Percentiles rank a stretch among this genome's conserved stretches.
Evolutionary conservation across 1,140 invertebrate genomes (phyloP).

Genomic region (Microplitis mediator): DNA sequence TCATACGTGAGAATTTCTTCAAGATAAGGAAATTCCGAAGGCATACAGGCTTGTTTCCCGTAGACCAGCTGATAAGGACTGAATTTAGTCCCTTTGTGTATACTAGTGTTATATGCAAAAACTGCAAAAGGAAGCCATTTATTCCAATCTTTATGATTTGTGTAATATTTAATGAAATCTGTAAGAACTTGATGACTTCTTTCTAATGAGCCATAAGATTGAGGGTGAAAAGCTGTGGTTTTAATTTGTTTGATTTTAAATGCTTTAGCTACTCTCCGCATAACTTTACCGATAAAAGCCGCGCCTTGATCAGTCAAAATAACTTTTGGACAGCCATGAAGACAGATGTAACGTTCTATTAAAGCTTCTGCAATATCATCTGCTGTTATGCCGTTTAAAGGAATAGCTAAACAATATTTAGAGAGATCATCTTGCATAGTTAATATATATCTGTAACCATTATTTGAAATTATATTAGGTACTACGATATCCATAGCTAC

Average conservation of each 20-base stretch:
- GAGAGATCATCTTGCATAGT: conserved; percentile 43
- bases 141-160: conserved; percentile 47
- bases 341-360: conserved; percentile 31
- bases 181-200: conserved; percentile 34
- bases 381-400: conserved; percentile 33
- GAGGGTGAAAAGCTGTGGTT: conserved; percentile 36
- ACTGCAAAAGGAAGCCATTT: conserved; percentile 35
- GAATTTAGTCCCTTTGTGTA: too few species aligned
- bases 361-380: conserved; percentile 34
- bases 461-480: conserved; percentile 15
- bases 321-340: conserved; percentile 36
- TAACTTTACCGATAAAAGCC: conserved; percentile 34
- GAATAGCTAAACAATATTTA: conserved; percentile 37
- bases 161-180: conserved; percentile 39
- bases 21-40: too few species aligned
- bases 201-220: conserved; percentile 39
- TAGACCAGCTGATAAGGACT: too few species aligned
- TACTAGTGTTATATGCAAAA: too few species aligned
- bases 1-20: too few species aligned
- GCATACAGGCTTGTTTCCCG: too few species aligned
- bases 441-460: conserved; percentile 26
- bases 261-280: conserved; percentile 36
- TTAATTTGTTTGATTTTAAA: conserved; percentile 35
- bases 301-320: conserved; percentile 44
- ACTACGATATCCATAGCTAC: conserved; percentile 29